Evolutionary conservation across 2,113 vertebrate species (phyloP), one percentile per base, ranked within the genome.

Genomic region (Lasiurus cinereus): DNA sequence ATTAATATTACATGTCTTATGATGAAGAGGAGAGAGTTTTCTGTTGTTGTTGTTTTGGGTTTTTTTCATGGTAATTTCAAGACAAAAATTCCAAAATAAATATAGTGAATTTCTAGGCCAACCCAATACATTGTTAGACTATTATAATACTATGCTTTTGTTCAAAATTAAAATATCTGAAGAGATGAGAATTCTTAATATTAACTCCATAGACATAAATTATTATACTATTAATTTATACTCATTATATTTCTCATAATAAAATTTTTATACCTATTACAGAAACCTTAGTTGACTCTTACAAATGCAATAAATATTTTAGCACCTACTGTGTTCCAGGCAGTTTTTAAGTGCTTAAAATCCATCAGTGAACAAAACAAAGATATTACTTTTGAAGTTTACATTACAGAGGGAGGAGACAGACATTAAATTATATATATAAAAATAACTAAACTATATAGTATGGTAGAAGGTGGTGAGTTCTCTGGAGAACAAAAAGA

Each of bases 101-200:
- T 72, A n/a, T 3, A 88, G 27, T 87, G 3, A 90, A 39, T 93
- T 96, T 88, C 48, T 6, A 83, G 43, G n/a, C 1, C 48, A 94
- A 87, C 22, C 70, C 54, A 77, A 70, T 80, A 80, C 39, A 91
- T 56, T 66, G 33, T 82, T 39, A 69, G 18, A 56, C 27, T 19
- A 64, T 52, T 46, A 79, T 86, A 69, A 56, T 31, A 91, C 29
- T 74, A 12, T 79, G 19, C 19, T 95, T 94, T 93, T 88, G 5
- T 52, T 86, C 33, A 92, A 93, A 92, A 56, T 91, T 89, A 62
- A 89, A 69, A 46, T 95, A 92, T 85, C 85, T 74, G 0, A 46
- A 92, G 9, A 56, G 5, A 43, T 88, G 10, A 93, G 11, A 95
- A 82, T 77, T 92, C 31, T 50, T 86, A 90, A 69, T 56, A 93